Percentiles rank a stretch among this genome's conserved stretches.
These are phyloP conservation scores for Rhabdornis inornatus DNA, from an alignment of 2,113 vertebrate species.

Conservation along the genomic window DNA sequence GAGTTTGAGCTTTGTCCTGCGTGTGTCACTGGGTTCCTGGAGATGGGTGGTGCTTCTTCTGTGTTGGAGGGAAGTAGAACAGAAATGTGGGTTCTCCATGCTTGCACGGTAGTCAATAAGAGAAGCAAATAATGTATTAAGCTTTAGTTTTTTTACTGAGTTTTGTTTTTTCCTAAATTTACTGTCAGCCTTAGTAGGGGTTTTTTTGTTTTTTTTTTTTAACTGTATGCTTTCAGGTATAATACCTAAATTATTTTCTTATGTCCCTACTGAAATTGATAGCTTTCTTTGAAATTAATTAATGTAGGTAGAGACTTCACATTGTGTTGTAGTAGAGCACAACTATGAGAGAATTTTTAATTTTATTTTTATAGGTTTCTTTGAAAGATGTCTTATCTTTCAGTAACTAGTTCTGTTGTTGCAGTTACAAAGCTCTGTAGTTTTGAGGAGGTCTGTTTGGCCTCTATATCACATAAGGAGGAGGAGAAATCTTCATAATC, in stretches of 20 bases:
- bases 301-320: background rate
- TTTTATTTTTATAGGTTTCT: rapidly evolving
- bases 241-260: rapidly evolving
- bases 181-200: rapidly evolving
- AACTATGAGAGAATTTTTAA: rapidly evolving
- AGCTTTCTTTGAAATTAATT: background rate
- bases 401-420: background rate
- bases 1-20: rapidly evolving
- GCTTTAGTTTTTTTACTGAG: background rate
- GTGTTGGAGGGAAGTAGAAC: rapidly evolving
- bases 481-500: background rate
- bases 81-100: rapidly evolving
- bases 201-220: background rate
- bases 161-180: background rate
- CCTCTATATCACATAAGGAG: rapidly evolving
- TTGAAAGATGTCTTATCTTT: background rate
- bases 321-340: rapidly evolving
- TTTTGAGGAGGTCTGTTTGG: background rate
- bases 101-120: background rate
- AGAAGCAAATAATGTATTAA: rapidly evolving
- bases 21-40: rapidly evolving
- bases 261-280: rapidly evolving
- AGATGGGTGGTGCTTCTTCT: rapidly evolving
- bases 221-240: rapidly evolving
- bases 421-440: background rate